Base-by-base conservation (phyloP, 2,797 vertebrate species). In the Enteromius mattozi region DNA sequence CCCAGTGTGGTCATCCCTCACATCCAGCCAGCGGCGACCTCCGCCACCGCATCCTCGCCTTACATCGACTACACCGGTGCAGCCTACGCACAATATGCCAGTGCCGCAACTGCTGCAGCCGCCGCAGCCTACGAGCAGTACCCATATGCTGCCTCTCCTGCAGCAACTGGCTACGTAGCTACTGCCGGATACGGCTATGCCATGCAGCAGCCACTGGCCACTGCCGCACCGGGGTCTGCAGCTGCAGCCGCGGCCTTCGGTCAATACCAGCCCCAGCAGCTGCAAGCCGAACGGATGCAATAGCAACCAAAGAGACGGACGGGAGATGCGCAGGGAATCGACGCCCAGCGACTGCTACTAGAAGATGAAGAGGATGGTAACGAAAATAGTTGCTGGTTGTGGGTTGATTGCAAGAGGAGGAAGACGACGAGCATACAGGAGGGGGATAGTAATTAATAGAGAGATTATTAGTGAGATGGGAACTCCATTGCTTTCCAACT, bases 61-160 rank as follows among this genome's bases (percentile, higher is more conserved):
- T 99, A 99, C 95, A 97, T 99, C 87, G 98, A 99, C 92, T 99
- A 99, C 96, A 97, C 97, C 1, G 97, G 97, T 85, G 96, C 97
- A 0, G 97, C 98, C 0, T 99, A 99, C 0, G 97, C 97, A 0
- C 98, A 99, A 87, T 99, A 99, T 84, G 97, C 97, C 0, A 97
- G 96, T 0, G 96, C 96, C 0, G 96, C 96, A 0, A 93, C 87
- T 0, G 94, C 92, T 0, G 96, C 97, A 0, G 97, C 97, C 0
- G 97, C 96, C 0, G 96, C 96, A 0, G 96, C 98, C 37, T 99
- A 98, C 0, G 98, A 99, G 91, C 98, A 99, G 91, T 99, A 99
- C 91, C 98, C 98, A 0, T 99, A 99, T 0, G 97, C 97, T 0
- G 97, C 98, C 42, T 98, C 97, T 0, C 97, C 97, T 0, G 97